These are phyloP conservation scores for Pseudorectes ferrugineus DNA, from an alignment of 2,113 vertebrate species.

Conservation along the genomic window DNA sequence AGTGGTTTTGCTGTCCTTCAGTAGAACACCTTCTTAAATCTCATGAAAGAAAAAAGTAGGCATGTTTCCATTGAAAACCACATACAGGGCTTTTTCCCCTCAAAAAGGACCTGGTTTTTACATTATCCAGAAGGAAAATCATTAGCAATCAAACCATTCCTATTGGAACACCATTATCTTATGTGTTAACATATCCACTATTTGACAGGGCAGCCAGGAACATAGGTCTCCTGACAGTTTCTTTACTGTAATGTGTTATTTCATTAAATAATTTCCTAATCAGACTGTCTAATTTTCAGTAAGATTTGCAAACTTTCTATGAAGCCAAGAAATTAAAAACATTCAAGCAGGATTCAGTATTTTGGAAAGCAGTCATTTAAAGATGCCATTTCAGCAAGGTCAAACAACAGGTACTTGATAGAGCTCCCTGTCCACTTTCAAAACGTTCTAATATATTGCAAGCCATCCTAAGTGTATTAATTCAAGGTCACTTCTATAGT, in stretches of 20 bases:
- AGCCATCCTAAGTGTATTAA: background rate
- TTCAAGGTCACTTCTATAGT: background rate
- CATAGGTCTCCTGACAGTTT: background rate
- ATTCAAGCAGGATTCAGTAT: background rate
- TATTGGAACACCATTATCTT: background rate
- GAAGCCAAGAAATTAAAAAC: background rate
- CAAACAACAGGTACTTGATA: background rate
- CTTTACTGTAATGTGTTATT: background rate
- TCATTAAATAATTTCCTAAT: background rate
- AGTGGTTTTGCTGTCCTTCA: background rate
- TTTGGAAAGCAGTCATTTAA: background rate
- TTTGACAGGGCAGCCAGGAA: background rate
- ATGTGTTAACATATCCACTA: background rate
- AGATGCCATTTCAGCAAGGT: background rate
- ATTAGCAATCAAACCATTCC: background rate
- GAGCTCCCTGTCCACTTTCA: background rate
- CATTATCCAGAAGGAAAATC: background rate
- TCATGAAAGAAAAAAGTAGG: background rate
- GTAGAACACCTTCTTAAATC: background rate
- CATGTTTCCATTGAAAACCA: background rate
- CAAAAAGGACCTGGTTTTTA: background rate
- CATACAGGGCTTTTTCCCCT: accelerated
- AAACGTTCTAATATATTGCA: background rate
- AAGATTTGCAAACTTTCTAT: background rate
- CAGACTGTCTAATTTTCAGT: background rate